Percentiles rank a stretch among this genome's conserved stretches.
Conservation (phyloP, 1,140 invertebrate genomes). For the Physella acuta region DNA sequence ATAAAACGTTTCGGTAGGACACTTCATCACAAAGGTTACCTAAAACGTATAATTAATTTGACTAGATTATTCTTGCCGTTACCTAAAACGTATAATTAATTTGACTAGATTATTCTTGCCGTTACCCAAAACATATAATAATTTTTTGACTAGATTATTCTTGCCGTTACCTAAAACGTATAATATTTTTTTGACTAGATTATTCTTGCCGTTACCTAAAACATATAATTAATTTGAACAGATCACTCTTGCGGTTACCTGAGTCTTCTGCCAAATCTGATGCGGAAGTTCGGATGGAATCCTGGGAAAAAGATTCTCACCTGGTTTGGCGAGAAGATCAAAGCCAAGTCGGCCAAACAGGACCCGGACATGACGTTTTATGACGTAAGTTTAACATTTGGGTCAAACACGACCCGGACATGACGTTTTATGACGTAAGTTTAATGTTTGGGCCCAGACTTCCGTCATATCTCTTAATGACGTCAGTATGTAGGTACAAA, state of each 20-base stretch:
- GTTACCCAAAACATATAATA: neutral
- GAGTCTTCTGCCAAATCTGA: slow-evolving; percentile 47
- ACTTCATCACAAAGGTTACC: too few species aligned
- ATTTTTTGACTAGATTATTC: neutral
- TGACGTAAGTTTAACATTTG: slow-evolving; percentile 45
- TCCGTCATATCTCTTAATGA: neutral
- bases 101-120: neutral
- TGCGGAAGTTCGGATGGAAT: slow-evolving; percentile 52
- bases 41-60: neutral
- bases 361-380: slow-evolving; percentile 51
- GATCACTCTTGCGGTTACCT: slow-evolving; percentile 41
- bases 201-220: neutral
- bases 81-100: neutral
- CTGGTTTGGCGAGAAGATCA: slow-evolving; percentile 46
- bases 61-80: neutral
- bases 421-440: slow-evolving; percentile 50
- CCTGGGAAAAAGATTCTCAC: slow-evolving; percentile 43
- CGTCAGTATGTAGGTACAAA: too few species aligned
- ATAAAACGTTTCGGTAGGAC: too few species aligned
- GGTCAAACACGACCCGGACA: slow-evolving; percentile 39
- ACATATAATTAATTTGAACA: neutral
- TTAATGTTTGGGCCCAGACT: too few species aligned
- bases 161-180: neutral
- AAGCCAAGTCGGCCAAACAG: slow-evolving; percentile 35
- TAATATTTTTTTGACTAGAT: neutral